Evolutionary conservation across 92 coral and sea anemone genomes (phyloP), one percentile per base, ranked within the genome.

Genomic region (Ricordea florida): DNA sequence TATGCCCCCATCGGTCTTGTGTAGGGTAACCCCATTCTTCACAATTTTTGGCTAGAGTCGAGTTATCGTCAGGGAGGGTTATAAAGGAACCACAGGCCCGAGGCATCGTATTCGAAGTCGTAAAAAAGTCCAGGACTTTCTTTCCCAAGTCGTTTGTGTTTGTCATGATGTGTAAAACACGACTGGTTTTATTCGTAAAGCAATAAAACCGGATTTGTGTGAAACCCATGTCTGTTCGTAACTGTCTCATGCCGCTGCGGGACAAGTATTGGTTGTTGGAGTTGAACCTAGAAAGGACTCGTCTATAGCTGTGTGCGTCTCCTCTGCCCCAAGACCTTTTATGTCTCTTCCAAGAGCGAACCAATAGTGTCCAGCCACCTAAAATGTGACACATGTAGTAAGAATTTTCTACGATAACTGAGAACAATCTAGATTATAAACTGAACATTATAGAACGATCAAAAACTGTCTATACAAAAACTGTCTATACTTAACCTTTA

Each of bases 101-200:
- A 20, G 82, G 81, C 2, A 28, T 0, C 1, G 49, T 1, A 43
- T 65, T 28, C 30, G 72, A 65, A 21, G 24, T 20, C 4, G 57
- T 45, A 31, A 65, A 65, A 17, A 16, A 83, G 65, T 59, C 59
- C 21, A 83, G 57, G 24, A 75, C 89, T 2, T 21, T 66, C 22
- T 31, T 10, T 34, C 85, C 85, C 34, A 13, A 16, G 13, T 37
- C 32, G 21, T 75, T 17, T 6, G n/a, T 36, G 26, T 22, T 62
- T 35, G 79, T 84, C 84, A 67, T 76, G 49, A 84, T 84, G 47
- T 84, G 89, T 57, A 84, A 60, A 21, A 60, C 74, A 59, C 84
- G 43, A 8, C 56, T 69, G 24, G 18, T 61, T 10, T 35, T 20
- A 27, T 34, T 51, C 30, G 77, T 77, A 9, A 42, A 49, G 25